Base-by-base conservation (phyloP, 2,888 invertebrate genomes). In the Pseudanteris insignis region DNA sequence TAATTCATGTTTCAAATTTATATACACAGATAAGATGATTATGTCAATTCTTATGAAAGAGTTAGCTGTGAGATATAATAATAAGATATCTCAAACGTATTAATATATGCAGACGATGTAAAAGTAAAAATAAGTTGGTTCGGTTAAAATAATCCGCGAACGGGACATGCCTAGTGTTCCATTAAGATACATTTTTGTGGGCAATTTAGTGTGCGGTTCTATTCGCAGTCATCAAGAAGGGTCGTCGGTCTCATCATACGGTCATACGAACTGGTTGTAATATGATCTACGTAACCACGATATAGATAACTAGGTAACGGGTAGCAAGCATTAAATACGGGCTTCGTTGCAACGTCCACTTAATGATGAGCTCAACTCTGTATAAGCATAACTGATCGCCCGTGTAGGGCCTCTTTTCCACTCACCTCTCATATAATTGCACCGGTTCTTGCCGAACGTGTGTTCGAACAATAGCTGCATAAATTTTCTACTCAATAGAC, bases 231-330 rank as follows among this genome's bases (percentile, higher is more conserved):
- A 60, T 48, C 54, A 54, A 51, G 46, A 51, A 51, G 46, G 46
- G 46, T 33, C 50, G 40, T 26, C 36, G 41, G 51, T n/a, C n/a
- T n/a, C n/a, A 64, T 63, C 63, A 51, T 63, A 66, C 60, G 57
- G 47, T 50, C 63, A 55, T 55, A 59, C 63, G 63, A 43, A 65
- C 70, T 70, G 68, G 69, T 70, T 66, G 73, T 70, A 74, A 74
- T 67, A 67, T 63, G 71, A 72, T 74, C 71, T 64, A 66, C 67
- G 63, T 70, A 73, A 72, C 71, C 71, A 67, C 69, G 69, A 67
- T 68, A 69, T 71, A 71, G 67, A 69, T 74, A 74, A 74, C 74
- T 72, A 67, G 72, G 73, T 74, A 74, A 74, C 75, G 73, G 75
- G 71, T 72, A 74, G 72, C 70, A 71, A 67, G 37, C 53, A 63